Evolutionary conservation across 1,140 invertebrate species (phyloP), one percentile per base, ranked within the genome.

Genomic region (Riptortus pedestris): DNA sequence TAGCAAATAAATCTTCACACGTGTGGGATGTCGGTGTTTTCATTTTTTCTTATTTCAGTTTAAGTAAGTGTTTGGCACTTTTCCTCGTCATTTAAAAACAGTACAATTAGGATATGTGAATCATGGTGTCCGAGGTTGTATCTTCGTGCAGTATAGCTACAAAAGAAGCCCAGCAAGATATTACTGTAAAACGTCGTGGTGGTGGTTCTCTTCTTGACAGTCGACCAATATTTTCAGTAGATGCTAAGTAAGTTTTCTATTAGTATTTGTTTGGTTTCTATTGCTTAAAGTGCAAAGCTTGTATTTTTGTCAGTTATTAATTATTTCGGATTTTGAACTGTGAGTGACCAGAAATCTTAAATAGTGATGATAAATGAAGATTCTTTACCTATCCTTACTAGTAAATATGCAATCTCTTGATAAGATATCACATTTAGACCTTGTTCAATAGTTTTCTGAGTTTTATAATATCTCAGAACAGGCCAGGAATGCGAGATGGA

Each of bases 151-250:
- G 14, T 7, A 7, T 14, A 7, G 31, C 31, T 7, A 38, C 5
- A 7, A 55, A 55, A 55, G 51, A 24, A 14, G 14, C 43, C 20
- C 43, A 67, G 27, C 57, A 70, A 16, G 62, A 68, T 45, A 63
- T 73, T 18, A 48, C 69, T 14, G 63, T 73, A n/a, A 62, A 62
- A 62, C 74, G 74, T 67, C 76, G 77, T 74, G 76, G 77, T 64
- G 83, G 84, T 60, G 83, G 81, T 59, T 82, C 78, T 70, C 78
- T 85, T 67, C 78, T 85, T 22, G 75, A 79, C 69, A 75, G 80
- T 71, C 72, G 76, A 20, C 82, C 83, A 18, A 62, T 84, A 27
- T 85, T 85, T 76, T 82, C 83, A 7, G 68, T 67, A 12, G 78
- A 83, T 73, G 80, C 79, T 74, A 79, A 83, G 83, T 85, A 76